Percentiles rank a stretch among this genome's conserved stretches.
These are phyloP conservation scores for Sitta europaea DNA, from an alignment of 2,113 vertebrate genomes.

Conservation along the genomic window DNA sequence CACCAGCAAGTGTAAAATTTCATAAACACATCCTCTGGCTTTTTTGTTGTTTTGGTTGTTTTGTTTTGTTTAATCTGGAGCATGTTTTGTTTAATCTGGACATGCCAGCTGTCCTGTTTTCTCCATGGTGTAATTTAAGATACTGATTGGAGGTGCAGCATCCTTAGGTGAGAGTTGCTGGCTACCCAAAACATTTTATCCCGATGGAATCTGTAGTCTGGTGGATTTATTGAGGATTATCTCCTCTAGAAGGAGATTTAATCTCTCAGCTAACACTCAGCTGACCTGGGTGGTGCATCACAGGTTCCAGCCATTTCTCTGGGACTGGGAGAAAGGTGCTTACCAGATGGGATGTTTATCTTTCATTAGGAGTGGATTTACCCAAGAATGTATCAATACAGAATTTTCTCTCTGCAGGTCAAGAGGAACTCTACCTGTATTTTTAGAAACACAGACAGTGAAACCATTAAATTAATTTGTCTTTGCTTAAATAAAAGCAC, in stretches of 20 bases:
- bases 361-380: neutral
- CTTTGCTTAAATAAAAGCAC: conserved; percentile 2
- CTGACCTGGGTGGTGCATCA: neutral
- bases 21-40: neutral
- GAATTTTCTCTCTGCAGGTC: neutral
- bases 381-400: neutral
- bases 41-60: neutral
- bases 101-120: neutral
- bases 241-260: neutral
- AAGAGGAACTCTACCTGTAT: neutral
- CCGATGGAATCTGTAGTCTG: neutral
- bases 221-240: neutral
- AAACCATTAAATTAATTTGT: neutral
- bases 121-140: neutral
- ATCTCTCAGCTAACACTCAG: neutral
- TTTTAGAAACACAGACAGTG: conserved; percentile 3
- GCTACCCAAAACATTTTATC: neutral
- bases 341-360: neutral
- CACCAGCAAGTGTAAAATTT: neutral
- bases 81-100: too few relatives aligned
- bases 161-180: neutral
- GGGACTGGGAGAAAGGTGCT: neutral
- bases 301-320: neutral
- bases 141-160: neutral
- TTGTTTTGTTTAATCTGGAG: neutral